Evolutionary conservation across 2,797 vertebrate genomes (phyloP).

Genomic region (Rhodeus uyekii): DNA sequence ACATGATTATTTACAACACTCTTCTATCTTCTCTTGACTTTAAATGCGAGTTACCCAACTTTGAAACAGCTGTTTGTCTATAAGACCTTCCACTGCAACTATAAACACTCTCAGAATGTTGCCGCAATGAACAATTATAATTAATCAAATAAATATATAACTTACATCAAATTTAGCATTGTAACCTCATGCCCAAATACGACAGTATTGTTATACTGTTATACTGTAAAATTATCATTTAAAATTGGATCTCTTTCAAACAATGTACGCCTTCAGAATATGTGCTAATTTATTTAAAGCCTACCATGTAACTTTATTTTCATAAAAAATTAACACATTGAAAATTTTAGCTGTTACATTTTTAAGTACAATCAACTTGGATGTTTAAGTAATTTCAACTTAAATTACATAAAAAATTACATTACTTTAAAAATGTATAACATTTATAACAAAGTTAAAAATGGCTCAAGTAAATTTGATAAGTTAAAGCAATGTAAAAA

Average conservation of each 20-base stretch:
- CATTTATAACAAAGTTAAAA: too few relatives aligned
- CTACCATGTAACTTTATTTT: background rate
- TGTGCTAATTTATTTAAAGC: background rate
- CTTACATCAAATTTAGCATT: background rate
- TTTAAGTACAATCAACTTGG: too few relatives aligned
- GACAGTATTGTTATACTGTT: background rate
- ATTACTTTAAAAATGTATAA: too few relatives aligned
- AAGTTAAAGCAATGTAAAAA: too few relatives aligned
- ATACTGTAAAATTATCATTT: background rate
- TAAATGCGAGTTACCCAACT: background rate
- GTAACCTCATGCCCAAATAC: background rate
- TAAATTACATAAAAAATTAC: too few relatives aligned
- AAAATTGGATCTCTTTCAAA: background rate
- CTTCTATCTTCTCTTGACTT: conserved; percentile 21
- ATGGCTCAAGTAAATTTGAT: too few relatives aligned
- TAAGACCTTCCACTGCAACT: background rate
- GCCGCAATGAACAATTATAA: background rate
- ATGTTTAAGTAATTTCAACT: too few relatives aligned
- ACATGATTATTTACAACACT: conserved; percentile 31
- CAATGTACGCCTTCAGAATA: background rate
- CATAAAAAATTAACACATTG: too few relatives aligned
- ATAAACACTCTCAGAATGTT: background rate
- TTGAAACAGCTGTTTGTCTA: background rate
- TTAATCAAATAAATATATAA: background rate
- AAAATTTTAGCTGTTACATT: too few relatives aligned